Percentiles rank a stretch among this genome's conserved stretches.
phyloP scores from a whole-genome alignment of 64 coral and sea anemone species.

The Porites lutea region DNA sequence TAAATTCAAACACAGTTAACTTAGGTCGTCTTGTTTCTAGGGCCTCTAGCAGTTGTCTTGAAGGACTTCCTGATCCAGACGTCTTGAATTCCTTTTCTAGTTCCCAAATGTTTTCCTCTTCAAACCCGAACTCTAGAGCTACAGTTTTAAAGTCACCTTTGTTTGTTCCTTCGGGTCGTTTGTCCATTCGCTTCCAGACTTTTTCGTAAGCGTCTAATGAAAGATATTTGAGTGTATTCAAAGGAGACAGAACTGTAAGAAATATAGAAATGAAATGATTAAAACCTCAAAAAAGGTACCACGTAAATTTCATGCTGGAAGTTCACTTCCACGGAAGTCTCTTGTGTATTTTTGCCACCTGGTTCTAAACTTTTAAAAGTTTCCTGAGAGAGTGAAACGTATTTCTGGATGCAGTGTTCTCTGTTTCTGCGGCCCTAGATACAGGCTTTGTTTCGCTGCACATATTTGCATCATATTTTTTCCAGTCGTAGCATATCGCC shows the following conservation, averaged over 20 bases:
- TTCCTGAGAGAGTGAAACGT: no score
- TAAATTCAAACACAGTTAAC: constrained; percentile 2
- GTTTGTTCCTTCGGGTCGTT: background rate
- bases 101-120: constrained; percentile 11
- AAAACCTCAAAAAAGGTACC: no score
- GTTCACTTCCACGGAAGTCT: no score
- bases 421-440: no score
- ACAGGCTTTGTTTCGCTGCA: no score
- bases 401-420: no score
- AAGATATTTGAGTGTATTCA: background rate
- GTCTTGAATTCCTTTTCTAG: background rate
- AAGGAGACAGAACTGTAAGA: background rate
- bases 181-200: constrained; percentile 25
- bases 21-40: background rate
- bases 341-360: no score
- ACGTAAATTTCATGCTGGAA: no score
- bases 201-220: background rate
- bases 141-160: constrained; percentile 5
- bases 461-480: no score
- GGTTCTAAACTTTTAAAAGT: no score
- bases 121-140: background rate
- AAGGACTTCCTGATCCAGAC: background rate
- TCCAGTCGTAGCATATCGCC: no score
- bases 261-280: background rate
- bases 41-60: background rate